phyloP scores from a whole-genome alignment of 2,888 invertebrate genomes.

The Eupithecia pulchellata region DNA sequence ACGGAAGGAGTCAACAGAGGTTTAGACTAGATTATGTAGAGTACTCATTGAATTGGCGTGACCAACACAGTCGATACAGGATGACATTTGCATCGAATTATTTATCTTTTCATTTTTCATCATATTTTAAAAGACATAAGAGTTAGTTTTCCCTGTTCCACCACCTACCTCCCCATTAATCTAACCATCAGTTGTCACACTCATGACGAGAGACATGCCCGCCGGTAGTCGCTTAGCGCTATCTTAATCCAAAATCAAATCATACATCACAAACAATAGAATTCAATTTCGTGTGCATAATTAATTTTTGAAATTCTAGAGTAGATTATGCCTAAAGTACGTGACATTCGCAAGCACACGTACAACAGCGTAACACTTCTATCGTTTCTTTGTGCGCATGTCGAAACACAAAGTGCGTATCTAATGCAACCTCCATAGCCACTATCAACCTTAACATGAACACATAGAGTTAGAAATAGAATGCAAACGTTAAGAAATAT shows the following conservation, averaged over 20 bases:
- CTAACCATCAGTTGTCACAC: slow-evolving; percentile 52
- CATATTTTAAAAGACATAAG: neutral
- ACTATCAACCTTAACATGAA: slow-evolving; percentile 39
- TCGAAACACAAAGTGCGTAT: slow-evolving; percentile 47
- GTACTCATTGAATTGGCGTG: neutral
- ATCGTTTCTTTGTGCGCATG: slow-evolving; percentile 65
- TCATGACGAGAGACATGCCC: slow-evolving; percentile 53
- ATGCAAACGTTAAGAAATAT: slow-evolving; percentile 43
- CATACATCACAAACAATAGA: slow-evolving; percentile 32
- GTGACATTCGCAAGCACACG: slow-evolving; percentile 74
- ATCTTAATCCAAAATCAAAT: slow-evolving; percentile 45
- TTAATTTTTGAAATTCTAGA: slow-evolving; percentile 58
- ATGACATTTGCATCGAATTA: neutral
- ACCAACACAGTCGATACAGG: neutral
- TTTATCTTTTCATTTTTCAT: neutral
- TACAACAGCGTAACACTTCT: slow-evolving; percentile 68
- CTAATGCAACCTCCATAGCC: slow-evolving; percentile 26
- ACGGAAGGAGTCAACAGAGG: too few relatives aligned
- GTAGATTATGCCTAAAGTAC: slow-evolving; percentile 62
- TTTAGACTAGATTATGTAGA: too few relatives aligned
- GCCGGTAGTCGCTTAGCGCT: slow-evolving; percentile 42
- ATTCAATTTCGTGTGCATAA: slow-evolving; percentile 46
- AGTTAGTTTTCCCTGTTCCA: neutral
- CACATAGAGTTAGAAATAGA: slow-evolving; percentile 45
- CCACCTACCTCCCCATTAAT: slow-evolving; percentile 43